A percentile compares a stretch with the other conserved stretches of the same genome.
phyloP scores from a whole-genome alignment of 2,113 vertebrate species.

The Cyphomyrus plagiostoma region DNA sequence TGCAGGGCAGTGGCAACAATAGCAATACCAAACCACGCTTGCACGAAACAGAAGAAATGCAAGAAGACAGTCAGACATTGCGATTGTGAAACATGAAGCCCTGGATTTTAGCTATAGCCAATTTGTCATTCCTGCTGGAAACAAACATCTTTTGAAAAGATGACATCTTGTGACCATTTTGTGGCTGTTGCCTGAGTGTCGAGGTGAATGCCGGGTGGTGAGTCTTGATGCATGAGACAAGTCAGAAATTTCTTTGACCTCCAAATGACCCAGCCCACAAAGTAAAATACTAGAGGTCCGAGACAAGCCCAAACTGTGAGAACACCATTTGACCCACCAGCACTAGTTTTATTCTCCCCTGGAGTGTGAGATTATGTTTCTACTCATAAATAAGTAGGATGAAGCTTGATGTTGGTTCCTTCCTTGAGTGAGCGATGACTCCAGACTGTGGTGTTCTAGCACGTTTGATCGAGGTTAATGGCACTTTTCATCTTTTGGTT shows the following conservation, averaged over 20 bases:
- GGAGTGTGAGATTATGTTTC: slow-evolving; percentile 7
- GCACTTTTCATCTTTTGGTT: slow-evolving; percentile 15
- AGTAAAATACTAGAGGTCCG: background rate
- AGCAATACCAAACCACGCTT: background rate
- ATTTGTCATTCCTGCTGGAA: slow-evolving; percentile 3
- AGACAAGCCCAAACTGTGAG: background rate
- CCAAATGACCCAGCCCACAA: background rate
- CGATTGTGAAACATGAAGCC: background rate
- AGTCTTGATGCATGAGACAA: background rate
- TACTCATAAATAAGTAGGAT: slow-evolving; percentile 13
- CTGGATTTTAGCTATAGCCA: background rate
- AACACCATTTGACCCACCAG: background rate
- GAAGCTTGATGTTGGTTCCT: slow-evolving; percentile 11
- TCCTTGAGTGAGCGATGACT: background rate
- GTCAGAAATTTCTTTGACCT: background rate
- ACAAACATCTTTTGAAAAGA: background rate
- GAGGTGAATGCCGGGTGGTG: background rate
- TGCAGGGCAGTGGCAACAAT: background rate
- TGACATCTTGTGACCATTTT: background rate
- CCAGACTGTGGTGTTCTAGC: background rate
- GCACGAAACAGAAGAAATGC: background rate
- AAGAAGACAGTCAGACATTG: background rate
- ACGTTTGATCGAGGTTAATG: slow-evolving; percentile 19
- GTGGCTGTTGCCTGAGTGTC: background rate
- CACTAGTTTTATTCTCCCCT: background rate